phyloP scores from a whole-genome alignment of 2,888 invertebrate species.

The Prenolepis imparis region DNA sequence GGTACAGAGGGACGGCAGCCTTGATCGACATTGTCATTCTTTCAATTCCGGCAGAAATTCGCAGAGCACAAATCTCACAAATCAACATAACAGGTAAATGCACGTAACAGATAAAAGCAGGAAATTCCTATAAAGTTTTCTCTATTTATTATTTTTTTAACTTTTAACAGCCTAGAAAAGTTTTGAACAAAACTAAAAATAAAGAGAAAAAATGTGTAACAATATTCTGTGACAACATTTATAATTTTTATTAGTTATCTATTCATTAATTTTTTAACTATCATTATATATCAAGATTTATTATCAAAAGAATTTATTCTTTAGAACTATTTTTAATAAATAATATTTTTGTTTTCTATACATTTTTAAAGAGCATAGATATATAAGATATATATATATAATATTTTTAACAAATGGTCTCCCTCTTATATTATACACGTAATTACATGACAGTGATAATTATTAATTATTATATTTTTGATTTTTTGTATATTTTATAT shows the following conservation, averaged over 20 bases:
- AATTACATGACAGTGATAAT: not conserved
- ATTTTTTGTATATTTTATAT: not conserved
- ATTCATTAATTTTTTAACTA: slow-evolving; percentile 1
- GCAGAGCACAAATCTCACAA: slow-evolving; percentile 83
- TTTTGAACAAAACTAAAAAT: slow-evolving; percentile 10
- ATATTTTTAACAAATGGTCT: not conserved
- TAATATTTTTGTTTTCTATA: not conserved
- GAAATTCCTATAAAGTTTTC: not conserved
- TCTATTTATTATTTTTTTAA: slow-evolving; percentile 34
- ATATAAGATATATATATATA: not conserved
- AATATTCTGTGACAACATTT: not conserved
- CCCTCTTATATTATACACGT: not conserved
- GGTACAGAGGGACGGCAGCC: slow-evolving; percentile 88
- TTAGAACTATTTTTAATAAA: not conserved
- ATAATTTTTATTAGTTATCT: slow-evolving; percentile 10
- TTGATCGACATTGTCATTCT: slow-evolving; percentile 87
- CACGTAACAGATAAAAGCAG: slow-evolving; percentile 52
- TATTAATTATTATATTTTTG: not conserved
- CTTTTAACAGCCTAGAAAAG: not conserved
- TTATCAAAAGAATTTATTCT: not conserved
- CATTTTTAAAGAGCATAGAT: not conserved
- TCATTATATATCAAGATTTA: not conserved
- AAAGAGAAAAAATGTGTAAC: not conserved
- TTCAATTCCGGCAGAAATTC: slow-evolving; percentile 86
- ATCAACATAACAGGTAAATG: slow-evolving; percentile 84